Evolutionary conservation across 2,113 vertebrate species (phyloP).

Genomic region (Phalacrocorax aristotelis): DNA sequence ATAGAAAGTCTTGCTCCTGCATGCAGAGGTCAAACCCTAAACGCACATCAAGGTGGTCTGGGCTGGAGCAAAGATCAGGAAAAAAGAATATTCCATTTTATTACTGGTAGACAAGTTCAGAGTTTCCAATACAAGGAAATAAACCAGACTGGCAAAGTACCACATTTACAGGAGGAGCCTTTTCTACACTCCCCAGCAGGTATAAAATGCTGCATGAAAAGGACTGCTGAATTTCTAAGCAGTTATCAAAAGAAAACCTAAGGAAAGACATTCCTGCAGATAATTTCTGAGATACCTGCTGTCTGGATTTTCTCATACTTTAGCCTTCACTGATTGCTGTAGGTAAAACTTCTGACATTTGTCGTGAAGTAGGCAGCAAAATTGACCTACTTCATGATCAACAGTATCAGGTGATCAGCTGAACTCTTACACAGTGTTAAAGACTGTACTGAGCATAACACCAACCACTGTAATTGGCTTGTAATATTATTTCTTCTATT

Average conservation of each 20-base stretch:
- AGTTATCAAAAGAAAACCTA: background rate
- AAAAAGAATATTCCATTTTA: background rate
- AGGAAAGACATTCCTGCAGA: background rate
- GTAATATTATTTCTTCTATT: background rate
- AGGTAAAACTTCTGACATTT: background rate
- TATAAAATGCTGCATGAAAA: background rate
- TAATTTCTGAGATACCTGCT: background rate
- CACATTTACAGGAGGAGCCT: background rate
- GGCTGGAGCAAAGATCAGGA: conserved; percentile 9
- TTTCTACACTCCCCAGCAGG: background rate
- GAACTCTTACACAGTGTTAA: background rate
- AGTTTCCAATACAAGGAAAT: background rate
- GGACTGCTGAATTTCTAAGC: background rate
- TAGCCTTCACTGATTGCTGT: background rate
- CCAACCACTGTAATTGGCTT: background rate
- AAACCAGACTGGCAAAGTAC: background rate
- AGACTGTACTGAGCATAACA: background rate
- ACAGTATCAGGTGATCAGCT: background rate
- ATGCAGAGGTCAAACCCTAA: conserved; percentile 78
- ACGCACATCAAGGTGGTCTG: conserved; percentile 74
- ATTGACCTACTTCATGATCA: background rate
- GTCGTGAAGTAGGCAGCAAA: background rate
- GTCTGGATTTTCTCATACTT: background rate
- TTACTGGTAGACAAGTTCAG: background rate
- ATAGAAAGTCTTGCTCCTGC: conserved; percentile 79